Conservation (phyloP, 2,797 vertebrate genomes). For the Oryzias sinensis region DNA sequence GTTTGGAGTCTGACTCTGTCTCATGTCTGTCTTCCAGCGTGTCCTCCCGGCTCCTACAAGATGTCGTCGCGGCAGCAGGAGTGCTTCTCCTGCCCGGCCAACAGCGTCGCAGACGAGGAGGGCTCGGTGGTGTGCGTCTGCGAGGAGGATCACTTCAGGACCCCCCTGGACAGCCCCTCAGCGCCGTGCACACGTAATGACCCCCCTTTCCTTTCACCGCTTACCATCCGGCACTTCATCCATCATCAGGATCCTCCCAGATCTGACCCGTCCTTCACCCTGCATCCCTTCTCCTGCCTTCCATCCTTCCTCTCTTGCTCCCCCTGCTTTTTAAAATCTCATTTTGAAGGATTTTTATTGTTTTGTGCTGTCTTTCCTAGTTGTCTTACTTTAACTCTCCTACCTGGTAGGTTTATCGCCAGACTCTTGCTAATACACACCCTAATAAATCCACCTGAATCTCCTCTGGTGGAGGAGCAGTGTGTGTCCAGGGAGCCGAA, state of each 20-base stretch:
- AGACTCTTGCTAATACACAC: no score
- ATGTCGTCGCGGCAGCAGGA: slow-evolving; percentile 86
- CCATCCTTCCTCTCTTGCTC: slow-evolving; percentile 10
- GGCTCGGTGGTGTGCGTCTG: slow-evolving; percentile 87
- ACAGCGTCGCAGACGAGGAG: slow-evolving; percentile 89
- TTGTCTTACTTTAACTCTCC: no score
- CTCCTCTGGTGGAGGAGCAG: no score
- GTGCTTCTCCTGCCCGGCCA: slow-evolving; percentile 90
- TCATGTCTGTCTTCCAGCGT: slow-evolving; percentile 74
- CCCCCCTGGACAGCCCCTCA: slow-evolving; percentile 86
- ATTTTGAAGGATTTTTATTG: no score
- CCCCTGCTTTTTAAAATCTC: slow-evolving; percentile 14
- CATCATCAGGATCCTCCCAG: slow-evolving; percentile 5
- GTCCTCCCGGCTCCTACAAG: slow-evolving; percentile 90
- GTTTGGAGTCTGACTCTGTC: background rate
- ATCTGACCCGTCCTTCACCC: slow-evolving; percentile 47
- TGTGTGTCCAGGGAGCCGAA: background rate
- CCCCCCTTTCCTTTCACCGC: background rate
- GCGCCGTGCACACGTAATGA: slow-evolving; percentile 89
- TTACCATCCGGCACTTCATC: no score
- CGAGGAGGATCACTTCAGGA: slow-evolving; percentile 89
- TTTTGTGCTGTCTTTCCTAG: no score
- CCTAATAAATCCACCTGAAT: no score
- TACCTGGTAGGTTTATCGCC: no score
- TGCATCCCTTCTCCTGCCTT: slow-evolving; percentile 10